Evolutionary conservation across 2,113 vertebrate species (phyloP).

Genomic region (Salvelinus alpinus): DNA sequence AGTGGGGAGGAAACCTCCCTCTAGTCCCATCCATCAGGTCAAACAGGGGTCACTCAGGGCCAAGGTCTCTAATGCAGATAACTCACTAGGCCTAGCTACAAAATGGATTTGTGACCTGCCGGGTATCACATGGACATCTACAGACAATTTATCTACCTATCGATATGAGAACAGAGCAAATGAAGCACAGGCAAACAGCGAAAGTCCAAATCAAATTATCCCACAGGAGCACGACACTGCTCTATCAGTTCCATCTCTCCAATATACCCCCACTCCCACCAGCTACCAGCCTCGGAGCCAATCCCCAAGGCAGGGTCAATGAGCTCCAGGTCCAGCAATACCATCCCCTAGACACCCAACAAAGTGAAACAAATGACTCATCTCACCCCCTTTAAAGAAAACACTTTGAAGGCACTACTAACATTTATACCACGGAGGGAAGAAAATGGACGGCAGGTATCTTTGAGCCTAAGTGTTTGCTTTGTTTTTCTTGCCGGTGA

Average conservation of each 20-base stretch:
- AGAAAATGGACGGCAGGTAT: conserved; percentile 41
- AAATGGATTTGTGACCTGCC: conserved; percentile 64
- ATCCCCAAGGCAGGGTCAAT: conserved; percentile 29
- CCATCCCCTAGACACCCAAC: background rate
- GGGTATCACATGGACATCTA: conserved; percentile 56
- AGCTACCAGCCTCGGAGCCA: conserved; percentile 9
- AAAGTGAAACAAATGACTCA: conserved; percentile 60
- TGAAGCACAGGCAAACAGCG: background rate
- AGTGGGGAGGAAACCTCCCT: background rate
- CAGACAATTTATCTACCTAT: background rate
- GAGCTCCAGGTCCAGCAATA: conserved; percentile 30
- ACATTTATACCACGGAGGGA: conserved; percentile 52
- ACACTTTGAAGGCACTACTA: conserved; percentile 40
- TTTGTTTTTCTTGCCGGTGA: conserved; percentile 51
- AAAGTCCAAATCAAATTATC: background rate
- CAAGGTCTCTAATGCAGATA: conserved; percentile 1
- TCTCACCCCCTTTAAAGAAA: conserved; percentile 34
- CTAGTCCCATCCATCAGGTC: background rate
- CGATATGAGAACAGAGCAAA: background rate
- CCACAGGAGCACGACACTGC: background rate
- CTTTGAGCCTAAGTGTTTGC: conserved; percentile 46
- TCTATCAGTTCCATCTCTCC: conserved; percentile 7
- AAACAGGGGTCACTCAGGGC: background rate
- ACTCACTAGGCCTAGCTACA: conserved; percentile 23
- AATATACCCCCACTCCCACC: conserved; percentile 14